Conservation (phyloP, 2,888 invertebrate species). For the Leptopterna dolabrata region DNA sequence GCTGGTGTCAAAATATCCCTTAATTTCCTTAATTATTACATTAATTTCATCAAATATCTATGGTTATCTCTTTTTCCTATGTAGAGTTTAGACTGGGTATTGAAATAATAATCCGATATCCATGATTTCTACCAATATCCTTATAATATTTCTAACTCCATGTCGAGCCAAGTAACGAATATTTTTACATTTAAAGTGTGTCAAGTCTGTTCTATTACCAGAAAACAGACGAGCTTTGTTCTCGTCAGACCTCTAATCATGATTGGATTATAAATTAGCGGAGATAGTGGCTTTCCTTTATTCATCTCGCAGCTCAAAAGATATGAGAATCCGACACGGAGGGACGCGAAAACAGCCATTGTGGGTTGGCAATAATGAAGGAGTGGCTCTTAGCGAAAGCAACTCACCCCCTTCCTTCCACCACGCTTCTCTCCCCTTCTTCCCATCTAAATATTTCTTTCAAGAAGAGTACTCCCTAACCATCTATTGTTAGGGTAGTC, state of each 20-base stretch:
- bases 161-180: no score
- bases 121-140: no score
- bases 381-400: constrained; percentile 50
- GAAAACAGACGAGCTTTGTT: background rate
- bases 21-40: no score
- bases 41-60: no score
- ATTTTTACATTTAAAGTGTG: no score
- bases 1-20: no score
- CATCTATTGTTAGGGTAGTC: constrained; percentile 44
- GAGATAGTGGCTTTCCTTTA: background rate
- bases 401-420: background rate
- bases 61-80: no score
- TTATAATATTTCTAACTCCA: no score
- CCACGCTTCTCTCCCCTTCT: background rate
- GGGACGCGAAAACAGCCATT: constrained; percentile 43
- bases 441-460: constrained; percentile 51
- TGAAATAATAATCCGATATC: no score
- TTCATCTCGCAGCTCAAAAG: constrained; percentile 10
- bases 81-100: no score
- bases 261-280: constrained; percentile 13
- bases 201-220: background rate
- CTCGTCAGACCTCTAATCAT: background rate
- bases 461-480: constrained; percentile 37
- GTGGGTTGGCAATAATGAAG: constrained; percentile 42
- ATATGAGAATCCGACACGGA: constrained; percentile 36